A percentile compares a stretch with the other conserved stretches of the same genome.
Conservation (phyloP, 1,140 invertebrate species). For the Drosophila guanche region DNA sequence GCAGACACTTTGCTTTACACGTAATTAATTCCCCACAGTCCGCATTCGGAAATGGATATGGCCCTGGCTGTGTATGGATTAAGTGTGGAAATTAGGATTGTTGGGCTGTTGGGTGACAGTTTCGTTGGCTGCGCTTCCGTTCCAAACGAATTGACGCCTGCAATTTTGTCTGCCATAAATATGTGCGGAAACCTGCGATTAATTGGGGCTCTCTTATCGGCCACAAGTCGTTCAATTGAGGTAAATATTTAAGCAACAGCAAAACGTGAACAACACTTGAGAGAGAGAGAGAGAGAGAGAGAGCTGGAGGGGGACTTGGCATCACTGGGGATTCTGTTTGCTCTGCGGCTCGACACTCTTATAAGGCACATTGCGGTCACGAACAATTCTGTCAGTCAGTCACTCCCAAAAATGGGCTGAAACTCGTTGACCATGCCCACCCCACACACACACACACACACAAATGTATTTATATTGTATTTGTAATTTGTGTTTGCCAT, state of each 20-base stretch:
- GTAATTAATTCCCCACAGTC: conserved; percentile 5
- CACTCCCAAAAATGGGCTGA: conserved; percentile 68
- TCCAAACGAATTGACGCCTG: conserved; percentile 12
- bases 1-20: conserved; percentile 5
- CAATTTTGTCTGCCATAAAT: conserved; percentile 23
- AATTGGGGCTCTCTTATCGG: conserved; percentile 19
- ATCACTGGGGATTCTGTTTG: conserved; percentile 23
- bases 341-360: conserved; percentile 22
- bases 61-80: conserved; percentile 27
- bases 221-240: conserved; percentile 47
- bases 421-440: conserved; percentile 65
- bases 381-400: conserved; percentile 37
- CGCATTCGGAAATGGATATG: conserved; percentile 27
- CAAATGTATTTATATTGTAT: conserved; percentile 11
- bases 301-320: neutral
- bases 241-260: conserved; percentile 52
- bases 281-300: neutral
- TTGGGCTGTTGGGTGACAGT: conserved; percentile 24
- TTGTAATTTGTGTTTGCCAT: conserved; percentile 45
- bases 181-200: too few relatives aligned
- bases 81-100: conserved; percentile 24
- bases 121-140: conserved; percentile 25
- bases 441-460: conserved; percentile 14
- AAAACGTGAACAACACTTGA: conserved; percentile 22
- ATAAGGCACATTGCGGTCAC: conserved; percentile 70